Evolutionary conservation across 2,888 invertebrate species (phyloP).

Genomic region (Athalia circularis): DNA sequence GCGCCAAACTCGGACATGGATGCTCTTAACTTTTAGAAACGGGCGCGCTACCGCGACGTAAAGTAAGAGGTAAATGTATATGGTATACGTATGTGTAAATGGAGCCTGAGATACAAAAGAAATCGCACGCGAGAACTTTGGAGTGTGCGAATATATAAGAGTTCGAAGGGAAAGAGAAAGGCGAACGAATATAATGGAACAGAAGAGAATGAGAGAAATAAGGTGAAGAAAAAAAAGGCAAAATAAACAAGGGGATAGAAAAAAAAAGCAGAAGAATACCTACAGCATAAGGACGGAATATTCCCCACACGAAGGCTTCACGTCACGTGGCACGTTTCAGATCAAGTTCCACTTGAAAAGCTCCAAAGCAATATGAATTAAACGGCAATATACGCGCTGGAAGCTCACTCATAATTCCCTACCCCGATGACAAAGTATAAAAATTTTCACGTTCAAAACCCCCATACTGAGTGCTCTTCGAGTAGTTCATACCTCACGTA

Average conservation of each 20-base stretch:
- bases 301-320: background rate
- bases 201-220: conserved; percentile 34
- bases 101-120: conserved; percentile 14
- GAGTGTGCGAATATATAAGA: background rate
- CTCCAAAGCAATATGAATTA: conserved; percentile 26
- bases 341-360: background rate
- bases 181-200: conserved; percentile 9
- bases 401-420: background rate
- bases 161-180: conserved; percentile 12
- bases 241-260: conserved; percentile 12
- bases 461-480: background rate
- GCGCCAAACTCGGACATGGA: conserved; percentile 11
- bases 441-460: conserved; percentile 1
- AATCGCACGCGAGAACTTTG: background rate
- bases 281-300: conserved; percentile 13
- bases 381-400: background rate
- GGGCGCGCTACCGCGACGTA: background rate
- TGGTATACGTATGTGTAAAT: background rate
- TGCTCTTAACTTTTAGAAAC: conserved; percentile 30
- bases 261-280: conserved; percentile 24
- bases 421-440: conserved; percentile 10
- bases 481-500: background rate
- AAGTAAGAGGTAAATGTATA: background rate
- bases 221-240: conserved; percentile 9
- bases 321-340: background rate